Percentiles rank a stretch among this genome's conserved stretches.
Evolutionary conservation across 2,113 vertebrate genomes (phyloP).

Genomic region (Pristiophorus japonicus): DNA sequence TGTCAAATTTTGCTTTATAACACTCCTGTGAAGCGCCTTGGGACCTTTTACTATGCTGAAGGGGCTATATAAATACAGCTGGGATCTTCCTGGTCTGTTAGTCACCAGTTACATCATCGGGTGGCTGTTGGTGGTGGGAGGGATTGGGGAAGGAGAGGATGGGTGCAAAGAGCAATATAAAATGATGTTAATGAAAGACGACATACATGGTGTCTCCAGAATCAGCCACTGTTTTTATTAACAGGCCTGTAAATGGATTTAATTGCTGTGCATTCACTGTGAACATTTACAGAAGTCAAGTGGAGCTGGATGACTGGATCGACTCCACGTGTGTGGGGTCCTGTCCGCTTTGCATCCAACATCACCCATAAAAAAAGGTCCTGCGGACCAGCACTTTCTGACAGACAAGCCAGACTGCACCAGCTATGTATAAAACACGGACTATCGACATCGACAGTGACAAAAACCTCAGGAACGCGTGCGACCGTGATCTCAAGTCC

Average conservation of each 20-base stretch:
- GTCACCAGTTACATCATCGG: not conserved
- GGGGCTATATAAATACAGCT: not conserved
- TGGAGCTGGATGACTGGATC: not conserved
- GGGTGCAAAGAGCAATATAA: not conserved
- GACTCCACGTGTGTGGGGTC: not conserved
- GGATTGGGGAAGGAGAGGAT: not conserved
- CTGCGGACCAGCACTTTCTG: not conserved
- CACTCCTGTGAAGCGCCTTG: too few relatives aligned
- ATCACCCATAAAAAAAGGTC: not conserved
- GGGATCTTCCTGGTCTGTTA: not conserved
- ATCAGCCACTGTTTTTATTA: not conserved
- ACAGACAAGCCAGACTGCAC: not conserved
- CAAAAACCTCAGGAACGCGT: too few relatives aligned
- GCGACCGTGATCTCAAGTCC: too few relatives aligned
- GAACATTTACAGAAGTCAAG: not conserved
- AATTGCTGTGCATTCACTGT: not conserved
- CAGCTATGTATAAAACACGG: not conserved
- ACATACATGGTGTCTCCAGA: not conserved
- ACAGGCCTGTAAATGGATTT: slow-evolving; percentile 11
- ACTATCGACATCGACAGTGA: not conserved
- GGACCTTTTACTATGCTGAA: not conserved
- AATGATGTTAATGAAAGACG: not conserved
- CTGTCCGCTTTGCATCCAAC: not conserved
- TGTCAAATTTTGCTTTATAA: not conserved
- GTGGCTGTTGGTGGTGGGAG: too few relatives aligned